Evolutionary conservation across 1,140 invertebrate genomes (phyloP).

Genomic region (Eueides isabella): DNA sequence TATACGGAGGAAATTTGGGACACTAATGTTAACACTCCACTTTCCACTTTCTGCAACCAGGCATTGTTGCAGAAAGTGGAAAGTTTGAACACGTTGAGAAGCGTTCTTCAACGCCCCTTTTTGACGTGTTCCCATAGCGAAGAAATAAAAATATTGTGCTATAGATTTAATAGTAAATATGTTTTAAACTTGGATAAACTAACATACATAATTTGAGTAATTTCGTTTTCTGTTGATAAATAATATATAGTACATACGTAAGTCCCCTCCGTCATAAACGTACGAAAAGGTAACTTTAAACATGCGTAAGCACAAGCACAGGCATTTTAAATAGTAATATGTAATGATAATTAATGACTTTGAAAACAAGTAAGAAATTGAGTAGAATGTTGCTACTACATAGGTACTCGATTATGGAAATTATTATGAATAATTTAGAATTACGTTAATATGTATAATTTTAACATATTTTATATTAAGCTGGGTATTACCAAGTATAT

Average conservation of each 20-base stretch:
- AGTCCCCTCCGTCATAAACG: not conserved
- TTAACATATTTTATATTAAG: not conserved
- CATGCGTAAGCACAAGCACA: not conserved
- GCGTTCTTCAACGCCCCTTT: too few species aligned
- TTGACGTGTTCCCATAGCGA: too few species aligned
- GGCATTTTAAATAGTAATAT: not conserved
- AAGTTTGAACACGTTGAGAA: too few species aligned
- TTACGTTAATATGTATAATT: not conserved
- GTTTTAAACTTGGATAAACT: too few species aligned
- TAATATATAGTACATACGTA: not conserved
- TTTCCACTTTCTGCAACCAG: too few species aligned
- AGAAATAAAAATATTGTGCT: too few species aligned
- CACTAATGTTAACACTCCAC: too few species aligned
- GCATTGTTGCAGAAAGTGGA: too few species aligned
- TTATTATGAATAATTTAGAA: not conserved
- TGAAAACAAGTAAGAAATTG: not conserved
- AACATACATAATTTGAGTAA: too few species aligned
- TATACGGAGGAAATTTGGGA: too few species aligned
- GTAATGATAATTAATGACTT: not conserved
- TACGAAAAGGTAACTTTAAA: not conserved
- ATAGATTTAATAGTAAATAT: too few species aligned
- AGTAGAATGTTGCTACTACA: not conserved
- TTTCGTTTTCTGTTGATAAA: not conserved
- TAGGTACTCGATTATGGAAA: not conserved
- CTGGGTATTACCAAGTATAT: not conserved